Evolutionary conservation across 2,888 invertebrate genomes (phyloP).

Genomic region (Cybosia mesomella): DNA sequence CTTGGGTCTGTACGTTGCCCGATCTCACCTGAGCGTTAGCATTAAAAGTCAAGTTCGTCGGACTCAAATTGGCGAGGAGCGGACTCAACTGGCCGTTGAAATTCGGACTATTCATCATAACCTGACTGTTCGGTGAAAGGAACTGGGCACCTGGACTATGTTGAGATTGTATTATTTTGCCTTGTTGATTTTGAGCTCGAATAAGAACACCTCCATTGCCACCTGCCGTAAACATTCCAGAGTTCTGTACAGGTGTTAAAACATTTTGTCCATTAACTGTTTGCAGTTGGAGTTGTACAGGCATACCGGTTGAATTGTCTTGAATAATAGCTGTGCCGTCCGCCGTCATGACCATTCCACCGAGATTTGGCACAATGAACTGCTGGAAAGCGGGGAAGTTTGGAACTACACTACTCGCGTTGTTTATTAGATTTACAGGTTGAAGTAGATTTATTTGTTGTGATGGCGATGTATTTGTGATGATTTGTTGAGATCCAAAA

Average conservation of each 20-base stretch:
- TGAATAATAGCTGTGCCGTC: conserved; percentile 92
- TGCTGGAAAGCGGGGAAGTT: conserved; percentile 94
- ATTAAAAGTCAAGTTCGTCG: conserved; percentile 89
- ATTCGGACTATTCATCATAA: conserved; percentile 91
- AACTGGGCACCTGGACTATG: conserved; percentile 91
- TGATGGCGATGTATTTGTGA: conserved; percentile 87
- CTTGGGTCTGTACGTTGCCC: conserved; percentile 89
- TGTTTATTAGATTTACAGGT: conserved; percentile 93
- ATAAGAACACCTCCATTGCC: conserved; percentile 93
- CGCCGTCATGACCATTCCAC: conserved; percentile 94
- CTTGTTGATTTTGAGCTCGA: conserved; percentile 90
- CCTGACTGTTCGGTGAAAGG: conserved; percentile 91
- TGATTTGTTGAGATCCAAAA: conserved; percentile 90
- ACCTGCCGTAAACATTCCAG: conserved; percentile 88
- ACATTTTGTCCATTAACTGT: conserved; percentile 93
- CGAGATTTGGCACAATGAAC: conserved; percentile 93
- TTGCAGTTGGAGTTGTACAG: conserved; percentile 92
- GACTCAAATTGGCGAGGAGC: conserved; percentile 91
- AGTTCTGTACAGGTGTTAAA: conserved; percentile 90
- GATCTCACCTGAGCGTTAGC: conserved; percentile 84
- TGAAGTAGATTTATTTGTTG: conserved; percentile 92
- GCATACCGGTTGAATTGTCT: conserved; percentile 89
- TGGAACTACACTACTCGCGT: conserved; percentile 89
- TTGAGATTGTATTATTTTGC: conserved; percentile 90
- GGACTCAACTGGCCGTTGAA: conserved; percentile 93